Evolutionary conservation across 2,888 invertebrate species (phyloP).

Genomic region (Phalera bucephala): DNA sequence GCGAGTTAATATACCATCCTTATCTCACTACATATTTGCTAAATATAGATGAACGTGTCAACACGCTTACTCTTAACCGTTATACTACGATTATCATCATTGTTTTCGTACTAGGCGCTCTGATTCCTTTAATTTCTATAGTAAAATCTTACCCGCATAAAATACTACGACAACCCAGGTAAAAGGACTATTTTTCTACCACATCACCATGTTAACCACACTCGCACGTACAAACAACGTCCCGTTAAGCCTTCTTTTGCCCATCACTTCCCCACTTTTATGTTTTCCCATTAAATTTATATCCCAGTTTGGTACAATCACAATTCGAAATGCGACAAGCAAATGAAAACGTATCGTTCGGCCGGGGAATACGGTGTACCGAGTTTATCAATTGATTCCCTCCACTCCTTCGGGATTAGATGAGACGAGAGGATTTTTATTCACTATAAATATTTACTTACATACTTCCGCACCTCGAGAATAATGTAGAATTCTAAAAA

Average conservation of each 20-base stretch:
- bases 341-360: constrained; percentile 63
- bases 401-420: constrained; percentile 37
- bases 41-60: no score
- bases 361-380: constrained; percentile 42
- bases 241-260: constrained; percentile 17
- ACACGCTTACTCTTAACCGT: no score
- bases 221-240: constrained; percentile 9
- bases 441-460: constrained; percentile 39
- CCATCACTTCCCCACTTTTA: constrained; percentile 11
- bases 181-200: no score
- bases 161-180: no score
- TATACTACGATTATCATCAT: no score
- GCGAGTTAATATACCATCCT: no score
- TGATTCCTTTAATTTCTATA: no score
- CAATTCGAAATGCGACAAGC: constrained; percentile 49
- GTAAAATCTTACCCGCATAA: no score
- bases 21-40: no score
- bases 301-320: constrained; percentile 34
- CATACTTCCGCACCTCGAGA: no score
- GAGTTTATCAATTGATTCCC: constrained; percentile 68
- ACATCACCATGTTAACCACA: background rate
- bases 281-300: constrained; percentile 31
- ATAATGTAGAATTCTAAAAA: no score
- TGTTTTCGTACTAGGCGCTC: no score
- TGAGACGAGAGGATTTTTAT: constrained; percentile 38